Evolutionary conservation across 92 coral and sea anemone genomes (phyloP), one percentile per base, ranked within the genome.

Genomic region (Paragorgia papillata): DNA sequence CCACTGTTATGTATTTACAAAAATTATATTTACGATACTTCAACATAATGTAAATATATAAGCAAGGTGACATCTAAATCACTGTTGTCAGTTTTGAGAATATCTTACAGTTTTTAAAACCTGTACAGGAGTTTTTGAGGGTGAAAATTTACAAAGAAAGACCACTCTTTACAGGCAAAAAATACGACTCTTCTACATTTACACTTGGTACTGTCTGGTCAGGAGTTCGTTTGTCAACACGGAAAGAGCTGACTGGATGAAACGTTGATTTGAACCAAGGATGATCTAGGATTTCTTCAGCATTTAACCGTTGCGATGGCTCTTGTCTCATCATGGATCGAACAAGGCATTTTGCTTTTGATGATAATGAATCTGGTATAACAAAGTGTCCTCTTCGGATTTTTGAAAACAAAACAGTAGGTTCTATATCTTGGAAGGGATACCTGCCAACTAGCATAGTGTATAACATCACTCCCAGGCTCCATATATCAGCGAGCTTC

Each of bases 291-390:
- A 93, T 86, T 56, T 93, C 97, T 48, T 87, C 69, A 0, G 97
- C 94, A 1, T 93, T 84, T 39, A 93, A 73, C 68, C 97, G 84
- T 46, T 93, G 91, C 12, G 83, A 76, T 9, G 97, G 97, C 14
- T 93, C 97, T 17, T 96, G 85, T 25, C 97, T 81, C 97, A 93
- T 93, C 97, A 93, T 93, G 7, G 97, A 93, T n/a, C 93, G 91
- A 75, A 93, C 88, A 12, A 93, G 87, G 60, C 97, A 93, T 73
- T 93, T 93, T 13, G 97, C 97, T 69, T 93, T 90, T 1, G 97
- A 93, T 17, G 97, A 93, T 40, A 93, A 69, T 1, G 97, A 88
- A 51, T 93, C 97, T 17, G 97, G 97, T 35, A 93, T 85, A 3
- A 90, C 65, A 54, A 93, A 93, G 68, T 86, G 90, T 56, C 97